A percentile compares a stretch with the other conserved stretches of the same genome.
phyloP scores from a whole-genome alignment of 2,797 vertebrate species.

The Pipistrellus nathusii region DNA sequence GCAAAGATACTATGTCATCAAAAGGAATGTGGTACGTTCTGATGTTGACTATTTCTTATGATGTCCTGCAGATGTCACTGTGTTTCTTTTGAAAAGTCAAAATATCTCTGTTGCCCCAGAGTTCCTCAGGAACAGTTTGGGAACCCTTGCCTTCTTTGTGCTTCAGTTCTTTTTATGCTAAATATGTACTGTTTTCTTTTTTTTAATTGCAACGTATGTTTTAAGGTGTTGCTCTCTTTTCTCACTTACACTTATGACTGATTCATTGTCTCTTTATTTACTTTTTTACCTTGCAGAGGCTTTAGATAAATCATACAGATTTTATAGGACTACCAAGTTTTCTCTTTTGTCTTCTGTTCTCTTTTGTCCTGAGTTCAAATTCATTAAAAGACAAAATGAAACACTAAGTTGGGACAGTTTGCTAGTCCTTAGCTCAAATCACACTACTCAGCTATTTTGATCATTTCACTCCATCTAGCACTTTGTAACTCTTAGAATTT shows the following conservation, averaged over 20 bases:
- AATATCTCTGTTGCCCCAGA: background rate
- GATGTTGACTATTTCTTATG: background rate
- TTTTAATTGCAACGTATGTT: background rate
- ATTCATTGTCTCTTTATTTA: background rate
- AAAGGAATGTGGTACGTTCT: background rate
- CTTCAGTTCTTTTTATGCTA: background rate
- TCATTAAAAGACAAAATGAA: conserved; percentile 33
- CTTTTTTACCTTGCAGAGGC: background rate
- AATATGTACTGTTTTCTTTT: background rate
- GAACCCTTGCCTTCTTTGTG: background rate
- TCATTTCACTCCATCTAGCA: conserved; percentile 6
- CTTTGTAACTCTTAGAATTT: conserved; percentile 1
- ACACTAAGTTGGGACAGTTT: background rate
- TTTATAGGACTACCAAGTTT: background rate
- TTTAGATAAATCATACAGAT: background rate
- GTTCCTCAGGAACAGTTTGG: background rate
- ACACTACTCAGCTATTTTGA: background rate
- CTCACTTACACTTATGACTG: background rate
- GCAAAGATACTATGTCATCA: background rate
- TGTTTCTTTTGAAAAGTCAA: conserved; percentile 39
- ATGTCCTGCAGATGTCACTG: background rate
- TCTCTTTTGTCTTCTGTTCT: background rate
- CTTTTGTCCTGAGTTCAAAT: background rate
- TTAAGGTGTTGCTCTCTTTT: background rate
- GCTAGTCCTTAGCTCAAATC: background rate